Evolutionary conservation across 2,888 invertebrate species (phyloP).

Genomic region (Cordilura impudica): DNA sequence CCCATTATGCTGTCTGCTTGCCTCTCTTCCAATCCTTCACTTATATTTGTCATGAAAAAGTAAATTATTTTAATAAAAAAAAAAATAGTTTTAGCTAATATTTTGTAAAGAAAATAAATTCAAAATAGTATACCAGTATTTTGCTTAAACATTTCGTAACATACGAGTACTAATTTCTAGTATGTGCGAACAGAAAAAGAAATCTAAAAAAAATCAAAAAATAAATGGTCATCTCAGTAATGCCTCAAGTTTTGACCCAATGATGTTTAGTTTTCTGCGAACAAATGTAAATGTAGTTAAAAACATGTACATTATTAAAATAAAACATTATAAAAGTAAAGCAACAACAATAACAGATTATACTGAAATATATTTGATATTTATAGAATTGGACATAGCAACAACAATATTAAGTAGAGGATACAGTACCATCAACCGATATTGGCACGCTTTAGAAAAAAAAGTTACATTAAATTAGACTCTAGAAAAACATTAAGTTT

Average conservation of each 20-base stretch:
- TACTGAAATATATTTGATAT: conserved; percentile 17
- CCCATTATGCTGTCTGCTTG: background rate
- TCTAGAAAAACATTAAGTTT: too few relatives aligned
- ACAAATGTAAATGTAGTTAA: conserved; percentile 46
- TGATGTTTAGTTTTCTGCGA: conserved; percentile 12
- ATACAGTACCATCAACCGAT: too few relatives aligned
- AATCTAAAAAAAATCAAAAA: conserved; percentile 24
- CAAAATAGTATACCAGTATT: conserved; percentile 21
- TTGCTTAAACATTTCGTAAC: background rate
- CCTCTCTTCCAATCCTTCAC: background rate
- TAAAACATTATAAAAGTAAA: conserved; percentile 1
- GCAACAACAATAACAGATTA: conserved; percentile 21
- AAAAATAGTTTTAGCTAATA: background rate
- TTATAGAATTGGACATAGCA: conserved; percentile 47
- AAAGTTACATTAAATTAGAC: too few relatives aligned
- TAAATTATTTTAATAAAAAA: background rate
- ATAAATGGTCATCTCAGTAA: conserved; percentile 36
- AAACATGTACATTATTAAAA: conserved; percentile 53
- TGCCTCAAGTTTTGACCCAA: conserved; percentile 55
- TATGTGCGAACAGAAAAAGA: background rate
- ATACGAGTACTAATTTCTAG: conserved; percentile 9
- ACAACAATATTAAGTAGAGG: conserved; percentile 33
- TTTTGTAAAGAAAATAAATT: background rate
- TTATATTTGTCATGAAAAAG: background rate
- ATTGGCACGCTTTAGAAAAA: too few relatives aligned